Evolutionary conservation across 2,888 invertebrate species (phyloP).

Genomic region (Diploptera punctata): DNA sequence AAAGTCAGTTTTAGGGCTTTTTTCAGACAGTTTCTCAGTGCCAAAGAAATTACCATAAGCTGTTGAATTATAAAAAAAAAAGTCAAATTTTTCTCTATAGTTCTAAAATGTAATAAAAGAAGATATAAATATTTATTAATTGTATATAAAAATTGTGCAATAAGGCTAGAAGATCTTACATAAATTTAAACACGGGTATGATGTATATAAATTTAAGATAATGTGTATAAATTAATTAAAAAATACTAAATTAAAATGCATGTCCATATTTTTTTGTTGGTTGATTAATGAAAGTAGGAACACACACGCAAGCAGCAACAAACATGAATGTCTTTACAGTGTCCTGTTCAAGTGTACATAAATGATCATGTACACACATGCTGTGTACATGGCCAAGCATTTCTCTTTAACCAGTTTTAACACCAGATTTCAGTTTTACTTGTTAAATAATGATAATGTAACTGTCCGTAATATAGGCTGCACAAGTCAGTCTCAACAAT

Average conservation of each 20-base stretch:
- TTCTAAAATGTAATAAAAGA: no score
- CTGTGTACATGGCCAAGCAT: conserved; percentile 15
- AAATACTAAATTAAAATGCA: neutral
- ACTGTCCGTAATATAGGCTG: conserved; percentile 13
- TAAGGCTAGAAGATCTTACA: no score
- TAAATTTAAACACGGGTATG: no score
- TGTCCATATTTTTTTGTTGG: conserved; percentile 20
- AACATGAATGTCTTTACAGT: conserved; percentile 35
- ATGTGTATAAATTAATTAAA: no score
- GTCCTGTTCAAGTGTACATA: conserved; percentile 29
- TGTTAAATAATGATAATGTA: conserved; percentile 28
- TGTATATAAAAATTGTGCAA: no score
- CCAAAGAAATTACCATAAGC: no score
- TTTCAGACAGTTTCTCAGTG: no score
- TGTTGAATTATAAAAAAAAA: no score
- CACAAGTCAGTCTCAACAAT: conserved; percentile 20
- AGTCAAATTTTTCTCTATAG: no score
- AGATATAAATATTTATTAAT: no score
- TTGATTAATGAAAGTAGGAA: conserved; percentile 3
- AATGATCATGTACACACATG: neutral
- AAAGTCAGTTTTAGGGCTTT: no score
- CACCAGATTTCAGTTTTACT: conserved; percentile 35
- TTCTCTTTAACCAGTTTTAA: conserved; percentile 35
- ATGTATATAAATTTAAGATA: no score
- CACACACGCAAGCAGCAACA: conserved; percentile 22